phyloP scores from a whole-genome alignment of 1,140 invertebrate genomes.

The Bombus sibiricus region DNA sequence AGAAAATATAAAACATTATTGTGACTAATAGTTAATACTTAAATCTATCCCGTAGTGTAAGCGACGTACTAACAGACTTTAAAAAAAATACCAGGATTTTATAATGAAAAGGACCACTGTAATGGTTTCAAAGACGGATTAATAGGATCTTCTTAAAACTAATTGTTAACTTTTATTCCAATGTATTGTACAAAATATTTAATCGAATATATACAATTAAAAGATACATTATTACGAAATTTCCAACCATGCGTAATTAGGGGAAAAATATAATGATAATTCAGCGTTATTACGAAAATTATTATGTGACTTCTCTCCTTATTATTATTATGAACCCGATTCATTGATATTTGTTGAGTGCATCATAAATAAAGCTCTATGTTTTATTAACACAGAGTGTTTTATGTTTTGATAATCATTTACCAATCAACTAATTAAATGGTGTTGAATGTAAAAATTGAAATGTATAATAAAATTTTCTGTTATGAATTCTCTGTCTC shows the following conservation, averaged over 20 bases:
- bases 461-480: constrained; percentile 3
- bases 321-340: constrained; percentile 70
- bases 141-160: constrained; percentile 72
- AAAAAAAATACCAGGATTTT: constrained; percentile 67
- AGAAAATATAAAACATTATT: constrained; percentile 52
- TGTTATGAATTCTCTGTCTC: constrained; percentile 88
- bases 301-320: constrained; percentile 66
- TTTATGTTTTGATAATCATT: constrained; percentile 20
- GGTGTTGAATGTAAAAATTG: background rate
- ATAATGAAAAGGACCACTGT: constrained; percentile 75
- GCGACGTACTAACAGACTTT: constrained; percentile 70
- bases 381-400: constrained; percentile 75
- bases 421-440: background rate
- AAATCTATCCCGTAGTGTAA: constrained; percentile 61
- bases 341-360: constrained; percentile 78
- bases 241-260: constrained; percentile 67
- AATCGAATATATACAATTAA: constrained; percentile 64
- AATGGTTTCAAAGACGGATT: constrained; percentile 70
- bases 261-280: constrained; percentile 64
- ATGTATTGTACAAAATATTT: constrained; percentile 75
- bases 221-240: constrained; percentile 63
- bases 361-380: constrained; percentile 80
- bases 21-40: constrained; percentile 48
- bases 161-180: constrained; percentile 76
- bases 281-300: constrained; percentile 68